A percentile compares a stretch with the other conserved stretches of the same genome.
Conservation (phyloP, 2,113 vertebrate species). For the Oxygymnocypris stewartii region DNA sequence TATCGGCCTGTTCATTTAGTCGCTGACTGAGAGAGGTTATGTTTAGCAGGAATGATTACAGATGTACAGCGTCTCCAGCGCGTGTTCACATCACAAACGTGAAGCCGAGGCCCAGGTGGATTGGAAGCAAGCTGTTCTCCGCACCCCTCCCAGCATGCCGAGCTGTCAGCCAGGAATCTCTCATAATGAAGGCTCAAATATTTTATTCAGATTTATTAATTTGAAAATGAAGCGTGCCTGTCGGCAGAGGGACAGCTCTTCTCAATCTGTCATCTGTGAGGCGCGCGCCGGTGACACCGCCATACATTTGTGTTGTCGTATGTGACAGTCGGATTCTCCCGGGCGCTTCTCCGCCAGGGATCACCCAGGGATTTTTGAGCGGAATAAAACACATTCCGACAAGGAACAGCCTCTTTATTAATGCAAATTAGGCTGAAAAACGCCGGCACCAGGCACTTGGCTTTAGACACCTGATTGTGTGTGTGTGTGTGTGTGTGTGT, state of each 20-base stretch:
- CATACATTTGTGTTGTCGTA: slow-evolving; percentile 99
- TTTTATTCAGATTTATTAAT: slow-evolving; percentile 99
- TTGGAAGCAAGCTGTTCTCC: slow-evolving; percentile 96
- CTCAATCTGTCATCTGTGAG: slow-evolving; percentile 98
- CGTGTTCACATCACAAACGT: slow-evolving; percentile 65
- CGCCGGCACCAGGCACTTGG: slow-evolving; percentile 83
- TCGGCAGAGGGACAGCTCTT: slow-evolving; percentile 99
- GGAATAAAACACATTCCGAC: slow-evolving; percentile 99
- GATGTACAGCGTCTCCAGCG: slow-evolving; percentile 21
- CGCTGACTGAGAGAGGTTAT: slow-evolving; percentile 53
- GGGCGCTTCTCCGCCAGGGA: slow-evolving; percentile 88
- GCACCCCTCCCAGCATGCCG: slow-evolving; percentile 91
- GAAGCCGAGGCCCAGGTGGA: slow-evolving; percentile 88
- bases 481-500: slow-evolving; percentile 32
- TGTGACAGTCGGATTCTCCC: slow-evolving; percentile 99
- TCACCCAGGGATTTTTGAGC: slow-evolving; percentile 97
- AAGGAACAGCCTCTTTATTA: slow-evolving; percentile 99
- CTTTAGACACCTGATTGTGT: slow-evolving; percentile 80
- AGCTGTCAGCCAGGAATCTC: slow-evolving; percentile 93
- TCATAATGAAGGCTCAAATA: slow-evolving; percentile 99
- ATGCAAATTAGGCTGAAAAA: slow-evolving; percentile 96
- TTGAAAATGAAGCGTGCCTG: slow-evolving; percentile 99
- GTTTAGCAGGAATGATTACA: slow-evolving; percentile 56
- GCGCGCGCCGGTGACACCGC: slow-evolving; percentile 93
- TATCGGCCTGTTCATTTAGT: slow-evolving; percentile 53